Conservation (phyloP, 2,113 vertebrate genomes). For the Zonotrichia leucophrys region DNA sequence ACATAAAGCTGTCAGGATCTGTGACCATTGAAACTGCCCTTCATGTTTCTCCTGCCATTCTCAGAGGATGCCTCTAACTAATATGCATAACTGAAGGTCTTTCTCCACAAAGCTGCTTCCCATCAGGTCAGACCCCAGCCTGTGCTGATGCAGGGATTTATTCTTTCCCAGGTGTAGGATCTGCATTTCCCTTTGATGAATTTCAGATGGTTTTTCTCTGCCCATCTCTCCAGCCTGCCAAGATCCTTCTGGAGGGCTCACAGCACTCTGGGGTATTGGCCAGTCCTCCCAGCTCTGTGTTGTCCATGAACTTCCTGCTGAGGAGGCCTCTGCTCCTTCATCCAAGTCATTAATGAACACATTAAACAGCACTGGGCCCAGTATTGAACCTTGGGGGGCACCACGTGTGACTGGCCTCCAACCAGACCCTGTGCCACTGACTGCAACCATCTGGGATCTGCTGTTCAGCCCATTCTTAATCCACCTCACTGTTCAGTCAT, state of each 20-base stretch:
- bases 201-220: background rate
- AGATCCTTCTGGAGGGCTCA: background rate
- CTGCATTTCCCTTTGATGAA: background rate
- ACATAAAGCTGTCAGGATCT: background rate
- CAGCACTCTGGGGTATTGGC: background rate
- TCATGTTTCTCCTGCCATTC: background rate
- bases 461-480: background rate
- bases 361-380: background rate
- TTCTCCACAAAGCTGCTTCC: background rate
- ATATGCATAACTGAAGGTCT: fast-evolving
- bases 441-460: background rate
- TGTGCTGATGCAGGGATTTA: background rate
- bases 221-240: background rate
- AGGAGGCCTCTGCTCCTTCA: background rate
- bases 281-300: background rate
- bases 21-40: background rate
- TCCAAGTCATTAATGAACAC: background rate
- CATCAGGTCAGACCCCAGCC: background rate
- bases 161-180: background rate
- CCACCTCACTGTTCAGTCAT: background rate
- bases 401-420: background rate
- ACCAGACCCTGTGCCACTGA: background rate
- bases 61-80: background rate
- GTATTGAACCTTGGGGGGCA: background rate
- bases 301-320: background rate